phyloP scores from a whole-genome alignment of 2,113 vertebrate genomes.

The Catharus fuscescens region DNA sequence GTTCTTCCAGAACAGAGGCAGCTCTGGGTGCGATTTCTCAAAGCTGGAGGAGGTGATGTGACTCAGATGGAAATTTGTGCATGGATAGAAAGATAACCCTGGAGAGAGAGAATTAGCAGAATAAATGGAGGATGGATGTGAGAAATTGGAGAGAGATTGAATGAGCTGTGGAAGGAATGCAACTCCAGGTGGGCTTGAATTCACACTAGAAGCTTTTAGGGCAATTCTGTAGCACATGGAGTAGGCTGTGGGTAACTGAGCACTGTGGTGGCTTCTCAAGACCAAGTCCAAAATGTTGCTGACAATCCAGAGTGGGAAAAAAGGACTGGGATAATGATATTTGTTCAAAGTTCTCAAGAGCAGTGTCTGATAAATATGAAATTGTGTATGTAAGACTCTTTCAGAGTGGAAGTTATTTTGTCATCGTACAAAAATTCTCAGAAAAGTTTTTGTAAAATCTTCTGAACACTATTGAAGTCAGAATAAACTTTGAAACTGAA shows the following conservation, averaged over 20 bases:
- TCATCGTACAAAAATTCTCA: neutral
- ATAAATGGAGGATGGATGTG: neutral
- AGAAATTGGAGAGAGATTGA: neutral
- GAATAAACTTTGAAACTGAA: neutral
- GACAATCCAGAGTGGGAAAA: neutral
- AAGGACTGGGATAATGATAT: no score
- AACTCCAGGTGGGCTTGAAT: neutral
- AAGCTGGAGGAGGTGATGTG: neutral
- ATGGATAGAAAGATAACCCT: neutral
- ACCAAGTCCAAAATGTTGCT: neutral
- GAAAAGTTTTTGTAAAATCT: neutral
- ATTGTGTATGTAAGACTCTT: neutral
- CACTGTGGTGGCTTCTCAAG: neutral
- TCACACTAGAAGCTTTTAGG: neutral
- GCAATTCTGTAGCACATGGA: neutral
- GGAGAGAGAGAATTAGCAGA: neutral
- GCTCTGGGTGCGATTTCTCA: fast-evolving
- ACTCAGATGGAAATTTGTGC: neutral
- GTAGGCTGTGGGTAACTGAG: neutral
- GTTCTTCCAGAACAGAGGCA: neutral
- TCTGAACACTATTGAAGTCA: neutral
- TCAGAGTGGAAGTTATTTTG: neutral
- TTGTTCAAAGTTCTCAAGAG: neutral
- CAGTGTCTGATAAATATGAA: neutral
- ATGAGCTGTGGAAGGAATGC: neutral